These are phyloP conservation scores for Leptinotarsa rubiginosa DNA, from an alignment of 2,888 invertebrate species.

Conservation along the genomic window DNA sequence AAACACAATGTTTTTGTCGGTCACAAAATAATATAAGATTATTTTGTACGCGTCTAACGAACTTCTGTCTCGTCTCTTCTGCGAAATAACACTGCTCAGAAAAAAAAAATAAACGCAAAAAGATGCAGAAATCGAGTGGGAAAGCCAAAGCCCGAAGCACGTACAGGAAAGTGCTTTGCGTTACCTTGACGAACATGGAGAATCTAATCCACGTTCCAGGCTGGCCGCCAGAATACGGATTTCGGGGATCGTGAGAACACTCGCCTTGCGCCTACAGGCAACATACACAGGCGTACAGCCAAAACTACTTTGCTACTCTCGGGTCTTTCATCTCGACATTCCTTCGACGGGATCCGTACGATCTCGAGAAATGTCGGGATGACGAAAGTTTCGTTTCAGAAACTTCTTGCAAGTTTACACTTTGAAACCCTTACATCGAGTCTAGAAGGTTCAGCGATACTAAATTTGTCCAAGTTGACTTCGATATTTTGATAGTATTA, in stretches of 20 bases:
- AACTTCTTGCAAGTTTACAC: constrained; percentile 28
- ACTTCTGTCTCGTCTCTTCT: constrained; percentile 9
- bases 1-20: neutral
- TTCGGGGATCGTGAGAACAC: constrained; percentile 82
- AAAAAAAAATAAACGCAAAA: constrained; percentile 26
- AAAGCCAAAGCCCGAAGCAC: constrained; percentile 39
- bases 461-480: no score
- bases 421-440: neutral
- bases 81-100: neutral
- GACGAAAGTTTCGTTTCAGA: neutral
- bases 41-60: neutral
- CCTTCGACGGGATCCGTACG: constrained; percentile 17
- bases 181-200: constrained; percentile 60
- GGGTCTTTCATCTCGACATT: constrained; percentile 41
- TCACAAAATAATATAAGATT: no score
- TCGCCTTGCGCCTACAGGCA: constrained; percentile 75
- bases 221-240: constrained; percentile 86
- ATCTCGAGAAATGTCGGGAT: constrained; percentile 10
- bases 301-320: constrained; percentile 55
- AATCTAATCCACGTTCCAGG: constrained; percentile 83
- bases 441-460: no score
- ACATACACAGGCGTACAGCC: constrained; percentile 60
- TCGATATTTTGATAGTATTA: no score
- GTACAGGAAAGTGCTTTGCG: constrained; percentile 40
- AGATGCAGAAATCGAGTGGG: constrained; percentile 14